Conservation (phyloP, 2,113 vertebrate genomes). For the Corythoichthys haematopterus region DNA sequence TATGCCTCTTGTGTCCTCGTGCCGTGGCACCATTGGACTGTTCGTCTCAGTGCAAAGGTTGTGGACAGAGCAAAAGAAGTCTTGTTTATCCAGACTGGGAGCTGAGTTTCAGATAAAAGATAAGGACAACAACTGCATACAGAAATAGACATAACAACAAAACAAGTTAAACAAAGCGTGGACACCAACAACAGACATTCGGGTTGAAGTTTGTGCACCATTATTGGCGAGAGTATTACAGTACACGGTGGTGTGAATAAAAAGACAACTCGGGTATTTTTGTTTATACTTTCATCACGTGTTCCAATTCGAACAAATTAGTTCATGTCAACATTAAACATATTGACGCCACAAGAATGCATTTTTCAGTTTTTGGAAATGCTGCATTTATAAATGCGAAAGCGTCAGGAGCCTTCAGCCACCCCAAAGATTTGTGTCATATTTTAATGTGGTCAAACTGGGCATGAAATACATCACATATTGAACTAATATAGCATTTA, state of each 20-base stretch:
- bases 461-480: not conserved
- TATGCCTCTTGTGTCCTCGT: constrained; percentile 55
- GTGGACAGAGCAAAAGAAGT: constrained; percentile 39
- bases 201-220: constrained; percentile 17
- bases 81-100: constrained; percentile 65
- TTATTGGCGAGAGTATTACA: not conserved
- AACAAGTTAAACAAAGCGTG: constrained; percentile 18
- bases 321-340: not conserved
- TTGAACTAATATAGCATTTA: not conserved
- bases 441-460: not conserved
- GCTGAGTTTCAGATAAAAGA: constrained; percentile 71
- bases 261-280: no score
- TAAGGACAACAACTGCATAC: constrained; percentile 66
- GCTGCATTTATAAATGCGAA: not conserved
- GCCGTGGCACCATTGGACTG: constrained; percentile 57
- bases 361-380: not conserved
- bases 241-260: not conserved
- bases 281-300: no score
- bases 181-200: constrained; percentile 63
- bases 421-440: not conserved
- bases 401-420: not conserved
- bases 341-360: not conserved
- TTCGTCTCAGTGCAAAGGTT: constrained; percentile 58
- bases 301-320: not conserved
- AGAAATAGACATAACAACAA: constrained; percentile 61